Base-by-base conservation (phyloP, 1,140 invertebrate genomes). In the Eriocheir sinensis region DNA sequence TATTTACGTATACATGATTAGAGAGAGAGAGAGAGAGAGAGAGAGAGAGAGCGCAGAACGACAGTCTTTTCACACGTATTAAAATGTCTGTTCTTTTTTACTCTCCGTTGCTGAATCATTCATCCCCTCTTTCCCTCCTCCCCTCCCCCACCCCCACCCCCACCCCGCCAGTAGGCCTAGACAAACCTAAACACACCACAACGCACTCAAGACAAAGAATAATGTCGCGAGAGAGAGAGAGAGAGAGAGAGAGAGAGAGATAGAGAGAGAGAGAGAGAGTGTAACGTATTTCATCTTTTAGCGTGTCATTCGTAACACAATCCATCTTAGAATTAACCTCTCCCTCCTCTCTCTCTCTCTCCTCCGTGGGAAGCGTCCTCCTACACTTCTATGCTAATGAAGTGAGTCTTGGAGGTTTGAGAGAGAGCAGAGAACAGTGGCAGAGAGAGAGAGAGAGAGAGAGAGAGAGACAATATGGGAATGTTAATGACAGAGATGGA, bases 301-400 rank as follows among this genome's bases (percentile, higher is more conserved):
- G 2, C 12, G 2, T 53, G 48, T 53, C 48, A 53, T 53, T 53
- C 48, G 48, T 53, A 53, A 53, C 48, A 17, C 48, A 53, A 53
- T 53, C 48, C 21, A 53, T 53, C 48, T 53, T 41, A 15, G 41
- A 41, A 17, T 17, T 41, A 44, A 48, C 38, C 89, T n/a, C n/a
- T n/a, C n/a, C n/a, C n/a, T n/a, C n/a, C n/a, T n/a, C 0, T 41
- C n/a, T 34, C 44, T n/a, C n/a, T n/a, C n/a, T n/a, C n/a, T n/a
- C n/a, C n/a, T 32, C 53, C 92, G 92, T 93, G 92, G 92, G 92
- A 93, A 93, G 72, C 36, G 44, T 80, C 41, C 81, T 27, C 92
- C 92, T 48, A 81, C 30, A 27, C 91, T 81, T 44, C 21, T 88
- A 93, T 93, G 92, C 92, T 93, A 93, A 93, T 93, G 92, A 93